A percentile compares a stretch with the other conserved stretches of the same genome.
These are phyloP conservation scores for Poeciliopsis paucimaculata DNA, from an alignment of 2,797 vertebrate genomes.

Conservation along the genomic window DNA sequence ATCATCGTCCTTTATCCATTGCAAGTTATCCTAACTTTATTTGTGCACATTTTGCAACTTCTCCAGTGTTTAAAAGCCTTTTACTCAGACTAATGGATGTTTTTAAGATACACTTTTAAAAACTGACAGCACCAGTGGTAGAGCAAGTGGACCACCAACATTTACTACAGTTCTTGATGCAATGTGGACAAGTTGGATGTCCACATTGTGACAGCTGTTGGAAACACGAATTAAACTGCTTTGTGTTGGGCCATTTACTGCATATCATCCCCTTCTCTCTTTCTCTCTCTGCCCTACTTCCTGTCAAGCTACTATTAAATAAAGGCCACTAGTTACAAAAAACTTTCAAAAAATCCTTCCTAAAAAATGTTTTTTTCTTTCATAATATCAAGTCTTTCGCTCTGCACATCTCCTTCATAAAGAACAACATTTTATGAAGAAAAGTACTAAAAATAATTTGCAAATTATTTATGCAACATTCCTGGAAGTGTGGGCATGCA, in stretches of 20 bases:
- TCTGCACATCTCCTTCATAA: background rate
- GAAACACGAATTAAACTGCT: too few relatives aligned
- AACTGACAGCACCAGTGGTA: background rate
- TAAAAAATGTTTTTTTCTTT: background rate
- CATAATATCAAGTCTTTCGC: background rate
- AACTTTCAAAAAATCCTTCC: background rate
- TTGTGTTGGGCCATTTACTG: too few relatives aligned
- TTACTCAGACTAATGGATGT: background rate
- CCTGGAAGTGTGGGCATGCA: background rate
- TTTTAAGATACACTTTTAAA: background rate
- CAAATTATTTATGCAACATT: background rate
- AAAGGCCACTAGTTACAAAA: background rate
- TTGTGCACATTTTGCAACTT: background rate
- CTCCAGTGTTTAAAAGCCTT: background rate
- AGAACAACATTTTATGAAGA: background rate
- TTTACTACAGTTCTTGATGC: too few relatives aligned
- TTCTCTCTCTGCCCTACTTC: too few relatives aligned
- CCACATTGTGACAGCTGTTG: too few relatives aligned
- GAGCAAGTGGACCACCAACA: too few relatives aligned
- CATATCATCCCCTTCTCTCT: too few relatives aligned
- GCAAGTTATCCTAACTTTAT: background rate
- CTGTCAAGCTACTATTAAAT: background rate
- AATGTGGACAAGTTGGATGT: too few relatives aligned
- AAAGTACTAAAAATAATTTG: background rate
- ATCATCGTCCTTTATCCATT: background rate